Evolutionary conservation across 2,888 invertebrate species (phyloP).

Genomic region (Cerceris rybyensis): DNA sequence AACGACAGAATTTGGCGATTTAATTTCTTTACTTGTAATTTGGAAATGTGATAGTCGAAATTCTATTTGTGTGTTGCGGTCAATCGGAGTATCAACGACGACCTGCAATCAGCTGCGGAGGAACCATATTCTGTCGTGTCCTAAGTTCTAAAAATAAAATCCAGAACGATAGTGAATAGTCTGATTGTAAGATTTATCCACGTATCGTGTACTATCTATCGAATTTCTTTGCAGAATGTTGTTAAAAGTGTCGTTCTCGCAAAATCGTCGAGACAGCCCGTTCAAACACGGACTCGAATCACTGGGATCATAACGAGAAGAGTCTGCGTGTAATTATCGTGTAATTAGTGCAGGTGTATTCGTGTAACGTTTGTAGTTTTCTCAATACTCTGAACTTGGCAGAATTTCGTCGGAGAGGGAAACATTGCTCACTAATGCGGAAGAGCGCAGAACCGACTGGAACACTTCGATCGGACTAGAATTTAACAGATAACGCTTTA

Average conservation of each 20-base stretch:
- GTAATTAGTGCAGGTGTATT: slow-evolving; percentile 29
- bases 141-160: slow-evolving; percentile 37
- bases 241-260: slow-evolving; percentile 27
- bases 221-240: background rate
- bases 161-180: slow-evolving; percentile 19
- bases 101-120: slow-evolving; percentile 15
- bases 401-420: slow-evolving; percentile 74
- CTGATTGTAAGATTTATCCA: background rate
- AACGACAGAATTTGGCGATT: slow-evolving; percentile 10
- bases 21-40: no score
- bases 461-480: slow-evolving; percentile 54
- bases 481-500: slow-evolving; percentile 28
- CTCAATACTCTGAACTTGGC: slow-evolving; percentile 54
- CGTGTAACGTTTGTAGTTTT: slow-evolving; percentile 34
- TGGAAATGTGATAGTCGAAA: background rate
- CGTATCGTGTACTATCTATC: background rate
- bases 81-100: slow-evolving; percentile 60
- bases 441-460: slow-evolving; percentile 70
- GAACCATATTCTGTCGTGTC: slow-evolving; percentile 19
- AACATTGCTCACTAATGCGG: slow-evolving; percentile 71
- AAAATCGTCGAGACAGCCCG: slow-evolving; percentile 34
- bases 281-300: slow-evolving; percentile 49
- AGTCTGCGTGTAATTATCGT: slow-evolving; percentile 66
- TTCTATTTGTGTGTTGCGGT: slow-evolving; percentile 15
- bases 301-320: slow-evolving; percentile 65